Evolutionary conservation across 2,113 vertebrate genomes (phyloP), one percentile per base, ranked within the genome.

Genomic region (Tinamus guttatus): DNA sequence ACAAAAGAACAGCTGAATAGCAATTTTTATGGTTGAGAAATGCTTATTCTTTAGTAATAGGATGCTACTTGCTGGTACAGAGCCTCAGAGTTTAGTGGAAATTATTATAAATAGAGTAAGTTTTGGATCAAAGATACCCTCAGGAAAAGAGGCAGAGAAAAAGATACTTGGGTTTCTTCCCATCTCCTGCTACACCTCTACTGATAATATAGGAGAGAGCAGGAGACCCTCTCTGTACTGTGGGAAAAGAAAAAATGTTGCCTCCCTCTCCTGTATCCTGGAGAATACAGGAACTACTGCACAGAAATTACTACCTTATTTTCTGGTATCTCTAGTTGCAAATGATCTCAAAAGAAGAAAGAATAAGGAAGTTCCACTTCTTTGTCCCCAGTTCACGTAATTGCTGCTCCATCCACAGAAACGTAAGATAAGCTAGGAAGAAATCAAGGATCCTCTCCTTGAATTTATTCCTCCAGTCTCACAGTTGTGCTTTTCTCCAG

Each of bases 1-100:
- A 97, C 78, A 96, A 78, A 90, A 89, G 92, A 96, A 94, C 43
- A 96, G 93, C 81, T 81, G 93, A 97, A 91, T 45, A 96, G 74
- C 86, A 92, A 52, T 81, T 90, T 93, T 93, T 79, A 94, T 81
- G 78, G 68, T 87, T 54, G 70, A 92, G 62, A 97, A 95, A 93
- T 71, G 36, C 63, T 90, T 93, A 52, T 62, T 97, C 81, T 71
- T 89, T 30, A 95, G n/a, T 38, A 96, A 87, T 13, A 84, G 36
- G 19, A 74, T 38, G 56, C 38, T 81, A 68, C 47, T 86, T 79
- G 85, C 21, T 40, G 8, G 36, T 89, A 80, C 5, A 2, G 52
- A 74, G 52, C 65, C 85, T 81, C 40, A 86, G 30, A 67, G 41
- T 88, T 81, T 77, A 65, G 90, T 85, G 89, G 27, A 92, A 91